These are phyloP conservation scores for Greenwoodochromis staneri DNA, from an alignment of 2,113 vertebrate genomes.

Conservation along the genomic window DNA sequence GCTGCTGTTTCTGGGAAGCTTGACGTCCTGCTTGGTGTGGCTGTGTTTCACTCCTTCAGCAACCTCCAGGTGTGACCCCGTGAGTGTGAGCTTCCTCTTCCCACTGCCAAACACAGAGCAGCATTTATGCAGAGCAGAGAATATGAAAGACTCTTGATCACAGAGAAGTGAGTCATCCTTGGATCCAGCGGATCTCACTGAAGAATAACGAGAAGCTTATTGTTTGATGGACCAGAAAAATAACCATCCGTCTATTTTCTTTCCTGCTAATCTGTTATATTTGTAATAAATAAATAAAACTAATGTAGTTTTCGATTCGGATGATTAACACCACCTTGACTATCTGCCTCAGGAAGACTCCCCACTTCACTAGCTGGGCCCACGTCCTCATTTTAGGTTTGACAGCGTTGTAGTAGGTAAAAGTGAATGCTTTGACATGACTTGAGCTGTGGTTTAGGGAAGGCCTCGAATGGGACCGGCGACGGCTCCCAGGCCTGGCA, in stretches of 20 bases:
- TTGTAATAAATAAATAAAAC: background rate
- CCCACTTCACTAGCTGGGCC: background rate
- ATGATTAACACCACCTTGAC: background rate
- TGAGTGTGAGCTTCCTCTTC: constrained; percentile 67
- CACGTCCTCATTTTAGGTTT: background rate
- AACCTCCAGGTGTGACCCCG: constrained; percentile 76
- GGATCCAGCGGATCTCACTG: accelerated
- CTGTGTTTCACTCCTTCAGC: constrained; percentile 61
- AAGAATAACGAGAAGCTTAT: background rate
- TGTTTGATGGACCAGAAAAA: background rate
- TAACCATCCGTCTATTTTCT: background rate
- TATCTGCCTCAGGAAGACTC: background rate
- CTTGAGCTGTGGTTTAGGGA: background rate
- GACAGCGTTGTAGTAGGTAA: accelerated
- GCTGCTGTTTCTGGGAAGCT: background rate
- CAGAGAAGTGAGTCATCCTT: background rate
- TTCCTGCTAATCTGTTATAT: background rate
- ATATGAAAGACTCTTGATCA: background rate
- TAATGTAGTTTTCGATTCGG: accelerated
- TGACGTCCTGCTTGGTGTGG: background rate
- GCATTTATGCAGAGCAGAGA: background rate
- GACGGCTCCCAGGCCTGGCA: background rate
- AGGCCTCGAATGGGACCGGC: accelerated
- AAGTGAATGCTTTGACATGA: background rate
- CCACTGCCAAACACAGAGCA: constrained; percentile 71